phyloP scores from a whole-genome alignment of 1,140 invertebrate genomes.

The Marisa cornuarietis region DNA sequence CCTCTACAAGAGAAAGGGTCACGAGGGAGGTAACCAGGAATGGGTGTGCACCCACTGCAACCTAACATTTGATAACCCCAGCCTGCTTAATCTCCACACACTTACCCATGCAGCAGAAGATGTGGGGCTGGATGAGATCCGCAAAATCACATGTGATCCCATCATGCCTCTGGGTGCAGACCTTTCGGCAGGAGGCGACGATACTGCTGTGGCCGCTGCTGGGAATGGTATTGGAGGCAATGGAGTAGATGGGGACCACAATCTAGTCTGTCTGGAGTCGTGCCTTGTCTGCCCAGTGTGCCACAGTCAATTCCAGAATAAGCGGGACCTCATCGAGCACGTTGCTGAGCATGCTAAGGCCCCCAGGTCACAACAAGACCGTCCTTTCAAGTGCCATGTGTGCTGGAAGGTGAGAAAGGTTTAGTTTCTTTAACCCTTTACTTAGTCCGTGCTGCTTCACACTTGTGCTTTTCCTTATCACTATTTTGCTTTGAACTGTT shows the following conservation, averaged over 20 bases:
- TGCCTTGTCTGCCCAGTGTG: slow-evolving; percentile 58
- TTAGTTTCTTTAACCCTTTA: too few relatives aligned
- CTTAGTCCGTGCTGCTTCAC: too few relatives aligned
- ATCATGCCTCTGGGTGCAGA: slow-evolving; percentile 4
- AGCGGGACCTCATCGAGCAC: slow-evolving; percentile 70
- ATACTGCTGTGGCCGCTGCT: not conserved
- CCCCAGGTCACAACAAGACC: slow-evolving; percentile 54
- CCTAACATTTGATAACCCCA: slow-evolving; percentile 70
- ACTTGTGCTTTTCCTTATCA: too few relatives aligned
- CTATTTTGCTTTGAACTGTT: too few relatives aligned
- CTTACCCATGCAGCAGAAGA: slow-evolving; percentile 69
- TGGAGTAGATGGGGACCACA: slow-evolving; percentile 20
- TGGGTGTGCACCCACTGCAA: slow-evolving; percentile 72
- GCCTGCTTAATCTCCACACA: slow-evolving; percentile 71
- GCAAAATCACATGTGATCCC: slow-evolving; percentile 34
- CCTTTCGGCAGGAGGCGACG: not conserved
- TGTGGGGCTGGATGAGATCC: slow-evolving; percentile 52
- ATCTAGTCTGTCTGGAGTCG: slow-evolving; percentile 39
- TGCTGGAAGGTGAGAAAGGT: slow-evolving; percentile 71
- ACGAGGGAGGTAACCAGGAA: slow-evolving; percentile 59
- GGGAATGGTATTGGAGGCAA: not conserved
- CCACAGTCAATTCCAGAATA: slow-evolving; percentile 63
- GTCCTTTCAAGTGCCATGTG: slow-evolving; percentile 70
- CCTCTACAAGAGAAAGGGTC: slow-evolving; percentile 57
- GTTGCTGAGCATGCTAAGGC: slow-evolving; percentile 70